Conservation (phyloP, 1,140 invertebrate genomes). For the Nephotettix cincticeps region DNA sequence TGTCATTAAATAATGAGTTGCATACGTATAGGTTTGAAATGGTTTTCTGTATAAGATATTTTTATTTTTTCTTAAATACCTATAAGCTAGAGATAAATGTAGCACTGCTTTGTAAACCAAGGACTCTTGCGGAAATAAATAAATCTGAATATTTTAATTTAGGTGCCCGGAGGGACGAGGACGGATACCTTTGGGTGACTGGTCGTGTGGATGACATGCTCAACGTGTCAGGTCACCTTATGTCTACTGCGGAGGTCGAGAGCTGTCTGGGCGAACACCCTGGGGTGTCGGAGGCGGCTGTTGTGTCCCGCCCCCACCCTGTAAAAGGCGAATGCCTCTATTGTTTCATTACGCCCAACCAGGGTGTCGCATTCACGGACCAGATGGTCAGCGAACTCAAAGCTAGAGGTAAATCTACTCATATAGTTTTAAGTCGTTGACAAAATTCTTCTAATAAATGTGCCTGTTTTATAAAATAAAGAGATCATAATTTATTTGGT, state of each 20-base stretch:
- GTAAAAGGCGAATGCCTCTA: slow-evolving; percentile 97
- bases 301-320: slow-evolving; percentile 88
- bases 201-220: slow-evolving; percentile 97
- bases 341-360: slow-evolving; percentile 90
- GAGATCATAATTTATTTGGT: not conserved
- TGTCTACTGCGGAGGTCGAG: slow-evolving; percentile 96
- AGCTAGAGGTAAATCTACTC: slow-evolving; percentile 60
- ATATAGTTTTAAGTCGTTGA: too few species aligned
- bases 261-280: slow-evolving; percentile 83
- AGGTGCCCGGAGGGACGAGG: slow-evolving; percentile 87
- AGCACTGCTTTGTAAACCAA: too few species aligned
- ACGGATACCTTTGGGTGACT: slow-evolving; percentile 97
- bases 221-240: slow-evolving; percentile 95
- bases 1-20: too few species aligned
- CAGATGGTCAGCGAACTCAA: slow-evolving; percentile 74
- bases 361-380: slow-evolving; percentile 67
- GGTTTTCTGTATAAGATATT: too few species aligned
- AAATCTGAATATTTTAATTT: too few species aligned
- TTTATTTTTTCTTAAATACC: too few species aligned
- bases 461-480: not conserved
- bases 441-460: too few species aligned
- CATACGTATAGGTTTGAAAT: too few species aligned
- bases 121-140: too few species aligned
- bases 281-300: slow-evolving; percentile 88
- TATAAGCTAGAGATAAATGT: too few species aligned